Percentiles rank a stretch among this genome's conserved stretches.
Evolutionary conservation across 2,797 vertebrate species (phyloP).

Genomic region (Sternarchorhynchus goeldii): DNA sequence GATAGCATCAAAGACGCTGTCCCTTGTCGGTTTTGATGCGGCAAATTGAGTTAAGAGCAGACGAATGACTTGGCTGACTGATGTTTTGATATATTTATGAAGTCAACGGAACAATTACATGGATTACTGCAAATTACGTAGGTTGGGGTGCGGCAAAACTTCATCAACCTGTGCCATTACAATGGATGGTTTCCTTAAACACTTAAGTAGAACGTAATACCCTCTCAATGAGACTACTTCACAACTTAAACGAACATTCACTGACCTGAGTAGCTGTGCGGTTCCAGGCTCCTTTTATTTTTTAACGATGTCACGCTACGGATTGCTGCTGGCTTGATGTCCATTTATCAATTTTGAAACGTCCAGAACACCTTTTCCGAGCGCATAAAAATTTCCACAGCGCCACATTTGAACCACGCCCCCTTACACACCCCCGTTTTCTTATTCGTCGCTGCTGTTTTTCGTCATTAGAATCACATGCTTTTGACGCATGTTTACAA

Average conservation of each 20-base stretch:
- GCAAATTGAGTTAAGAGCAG: background rate
- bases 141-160: background rate
- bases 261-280: conserved; percentile 45
- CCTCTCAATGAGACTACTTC: conserved; percentile 5
- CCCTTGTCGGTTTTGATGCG: background rate
- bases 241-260: background rate
- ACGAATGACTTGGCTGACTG: no score
- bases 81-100: background rate
- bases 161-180: conserved; percentile 4
- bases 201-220: conserved; percentile 5
- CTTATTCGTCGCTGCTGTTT: conserved; percentile 66
- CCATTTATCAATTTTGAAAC: conserved; percentile 30
- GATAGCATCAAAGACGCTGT: background rate
- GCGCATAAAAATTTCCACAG: conserved; percentile 71
- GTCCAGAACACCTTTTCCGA: conserved; percentile 49
- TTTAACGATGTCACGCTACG: background rate
- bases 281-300: background rate
- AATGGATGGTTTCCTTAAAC: background rate
- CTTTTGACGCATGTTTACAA: conserved; percentile 82
- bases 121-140: background rate
- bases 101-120: no score
- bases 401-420: conserved; percentile 69
- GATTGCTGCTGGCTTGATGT: conserved; percentile 8
- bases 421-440: conserved; percentile 75
- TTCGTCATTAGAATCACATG: conserved; percentile 70